Percentiles rank a stretch among this genome's conserved stretches.
Evolutionary conservation across 2,113 vertebrate genomes (phyloP).

Genomic region (Rissa tridactyla): DNA sequence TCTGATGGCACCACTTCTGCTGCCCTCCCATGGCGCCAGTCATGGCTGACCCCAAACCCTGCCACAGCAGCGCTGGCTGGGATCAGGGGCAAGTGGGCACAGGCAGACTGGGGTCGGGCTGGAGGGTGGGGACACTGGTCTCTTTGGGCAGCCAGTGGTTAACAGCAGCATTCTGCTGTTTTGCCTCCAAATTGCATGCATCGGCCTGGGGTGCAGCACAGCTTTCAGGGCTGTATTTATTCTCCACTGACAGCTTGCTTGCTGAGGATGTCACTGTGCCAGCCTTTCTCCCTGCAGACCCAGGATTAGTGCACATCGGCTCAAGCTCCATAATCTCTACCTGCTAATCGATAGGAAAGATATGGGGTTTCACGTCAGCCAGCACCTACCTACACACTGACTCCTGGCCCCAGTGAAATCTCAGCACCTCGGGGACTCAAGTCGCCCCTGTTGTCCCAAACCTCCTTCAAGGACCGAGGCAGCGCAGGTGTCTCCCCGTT

Average conservation of each 20-base stretch:
- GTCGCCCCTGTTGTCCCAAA: not conserved
- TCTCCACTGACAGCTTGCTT: not conserved
- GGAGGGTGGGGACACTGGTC: not conserved
- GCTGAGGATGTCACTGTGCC: not conserved
- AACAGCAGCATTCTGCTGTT: not conserved
- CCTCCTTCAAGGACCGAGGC: rapidly evolving
- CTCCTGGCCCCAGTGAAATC: not conserved
- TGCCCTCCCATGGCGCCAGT: not conserved
- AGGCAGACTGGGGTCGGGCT: not conserved
- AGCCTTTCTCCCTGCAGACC: not conserved
- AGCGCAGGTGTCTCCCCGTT: rapidly evolving
- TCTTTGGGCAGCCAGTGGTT: not conserved
- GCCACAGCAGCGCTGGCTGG: not conserved
- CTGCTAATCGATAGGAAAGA: not conserved
- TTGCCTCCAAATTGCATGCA: not conserved
- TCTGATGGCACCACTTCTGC: not conserved
- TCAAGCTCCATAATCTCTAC: not conserved
- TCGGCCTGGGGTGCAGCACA: not conserved
- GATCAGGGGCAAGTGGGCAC: not conserved
- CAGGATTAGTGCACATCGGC: not conserved
- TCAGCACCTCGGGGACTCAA: not conserved
- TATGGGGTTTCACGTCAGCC: rapidly evolving
- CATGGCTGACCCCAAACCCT: not conserved
- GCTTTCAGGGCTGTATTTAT: not conserved
- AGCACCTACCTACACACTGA: rapidly evolving